Evolutionary conservation across 2,797 vertebrate species (phyloP).

Genomic region (Dipus sagitta): DNA sequence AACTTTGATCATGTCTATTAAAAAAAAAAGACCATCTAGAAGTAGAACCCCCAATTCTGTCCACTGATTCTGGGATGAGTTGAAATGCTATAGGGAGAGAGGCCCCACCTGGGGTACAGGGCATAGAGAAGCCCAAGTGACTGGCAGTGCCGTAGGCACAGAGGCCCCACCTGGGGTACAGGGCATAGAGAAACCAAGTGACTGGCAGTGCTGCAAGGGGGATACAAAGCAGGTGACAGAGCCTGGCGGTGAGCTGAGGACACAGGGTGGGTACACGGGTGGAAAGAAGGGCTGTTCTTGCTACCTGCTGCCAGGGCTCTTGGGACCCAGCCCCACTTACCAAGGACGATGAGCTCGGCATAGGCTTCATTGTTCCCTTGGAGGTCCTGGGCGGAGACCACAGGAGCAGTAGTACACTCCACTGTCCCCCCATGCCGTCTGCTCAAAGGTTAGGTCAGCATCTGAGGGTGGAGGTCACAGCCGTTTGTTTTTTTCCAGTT

Average conservation of each 20-base stretch:
- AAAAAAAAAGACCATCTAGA: not conserved
- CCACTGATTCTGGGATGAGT: conserved; percentile 50
- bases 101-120: conserved; percentile 52
- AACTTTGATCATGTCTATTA: not conserved
- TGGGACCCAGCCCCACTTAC: conserved; percentile 84
- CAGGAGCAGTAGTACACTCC: conserved; percentile 93
- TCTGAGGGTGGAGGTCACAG: conserved; percentile 82
- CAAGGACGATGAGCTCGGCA: conserved; percentile 93
- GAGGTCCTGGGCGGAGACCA: conserved; percentile 91
- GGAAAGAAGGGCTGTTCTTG: not conserved
- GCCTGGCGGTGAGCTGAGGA: conserved; percentile 36
- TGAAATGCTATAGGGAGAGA: not conserved
- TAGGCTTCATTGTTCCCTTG: conserved; percentile 92
- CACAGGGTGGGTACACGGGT: not conserved
- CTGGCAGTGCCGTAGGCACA: conserved; percentile 41
- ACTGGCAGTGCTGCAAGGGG: conserved; percentile 31
- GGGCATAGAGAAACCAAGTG: conserved; percentile 65
- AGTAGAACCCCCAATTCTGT: not conserved
- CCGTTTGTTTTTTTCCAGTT: too few relatives aligned
- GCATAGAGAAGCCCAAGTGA: conserved; percentile 69
- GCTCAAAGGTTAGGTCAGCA: conserved; percentile 92
- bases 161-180: conserved; percentile 41
- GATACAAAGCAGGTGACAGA: conserved; percentile 64
- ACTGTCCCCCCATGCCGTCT: conserved; percentile 95
- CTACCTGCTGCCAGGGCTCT: not conserved